A percentile compares a stretch with the other conserved stretches of the same genome.
Conservation (phyloP, 2,888 invertebrate species). For the Drosophila maculinotata region DNA sequence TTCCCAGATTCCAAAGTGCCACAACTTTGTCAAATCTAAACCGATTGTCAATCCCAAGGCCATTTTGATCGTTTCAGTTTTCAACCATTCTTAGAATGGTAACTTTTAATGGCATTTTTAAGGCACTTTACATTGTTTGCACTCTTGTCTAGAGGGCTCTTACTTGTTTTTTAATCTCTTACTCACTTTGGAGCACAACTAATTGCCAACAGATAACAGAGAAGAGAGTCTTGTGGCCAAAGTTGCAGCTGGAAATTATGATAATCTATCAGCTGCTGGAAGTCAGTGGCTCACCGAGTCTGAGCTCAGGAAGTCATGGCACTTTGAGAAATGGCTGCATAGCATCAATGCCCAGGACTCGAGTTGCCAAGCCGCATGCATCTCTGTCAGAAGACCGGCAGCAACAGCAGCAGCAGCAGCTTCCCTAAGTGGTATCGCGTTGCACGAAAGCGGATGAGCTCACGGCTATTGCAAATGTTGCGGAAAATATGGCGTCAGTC, state of each 20-base stretch:
- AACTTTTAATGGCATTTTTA: too few relatives aligned
- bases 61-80: too few relatives aligned
- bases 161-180: background rate
- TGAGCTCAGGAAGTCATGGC: constrained; percentile 37
- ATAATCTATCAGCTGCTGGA: constrained; percentile 42
- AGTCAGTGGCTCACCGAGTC: constrained; percentile 9
- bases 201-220: constrained; percentile 28
- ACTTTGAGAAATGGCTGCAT: constrained; percentile 50
- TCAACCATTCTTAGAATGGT: too few relatives aligned
- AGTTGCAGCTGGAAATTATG: constrained; percentile 35
- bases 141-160: too few relatives aligned
- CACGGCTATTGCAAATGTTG: constrained; percentile 78
- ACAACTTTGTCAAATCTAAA: too few relatives aligned
- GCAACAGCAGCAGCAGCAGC: too few relatives aligned
- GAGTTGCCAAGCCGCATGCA: constrained; percentile 31
- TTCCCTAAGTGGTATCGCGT: constrained; percentile 19
- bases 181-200: constrained; percentile 7
- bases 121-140: too few relatives aligned
- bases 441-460: constrained; percentile 50
- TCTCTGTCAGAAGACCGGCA: constrained; percentile 42
- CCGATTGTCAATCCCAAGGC: too few relatives aligned
- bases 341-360: constrained; percentile 44
- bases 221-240: background rate
- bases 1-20: too few relatives aligned
- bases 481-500: constrained; percentile 83